Percentiles rank a stretch among this genome's conserved stretches.
phyloP scores from a whole-genome alignment of 2,797 vertebrate genomes.

The Sebastes itinus region DNA sequence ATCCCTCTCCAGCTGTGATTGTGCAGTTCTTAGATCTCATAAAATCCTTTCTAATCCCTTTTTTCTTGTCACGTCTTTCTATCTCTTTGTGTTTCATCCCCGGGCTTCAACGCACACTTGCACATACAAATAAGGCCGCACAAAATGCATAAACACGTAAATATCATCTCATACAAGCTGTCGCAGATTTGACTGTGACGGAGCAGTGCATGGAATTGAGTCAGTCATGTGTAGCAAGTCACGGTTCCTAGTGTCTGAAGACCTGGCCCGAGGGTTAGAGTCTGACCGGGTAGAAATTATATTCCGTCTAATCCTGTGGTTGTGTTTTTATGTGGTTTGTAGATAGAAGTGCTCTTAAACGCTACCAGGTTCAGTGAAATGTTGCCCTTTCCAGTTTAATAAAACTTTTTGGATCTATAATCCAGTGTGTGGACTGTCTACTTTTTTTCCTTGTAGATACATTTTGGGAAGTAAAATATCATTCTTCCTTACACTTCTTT shows the following conservation, averaged over 20 bases:
- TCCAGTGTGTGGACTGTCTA: too few species aligned
- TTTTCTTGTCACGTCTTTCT: not conserved
- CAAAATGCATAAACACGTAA: not conserved
- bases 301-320: not conserved
- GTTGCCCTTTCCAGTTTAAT: not conserved
- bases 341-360: not conserved
- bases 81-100: not conserved
- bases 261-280: not conserved
- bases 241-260: not conserved
- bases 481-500: not conserved
- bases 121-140: not conserved
- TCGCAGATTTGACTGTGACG: not conserved
- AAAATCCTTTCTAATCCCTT: slow-evolving; percentile 11
- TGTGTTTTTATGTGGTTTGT: not conserved
- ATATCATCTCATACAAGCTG: not conserved
- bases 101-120: not conserved
- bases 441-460: not conserved
- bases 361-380: not conserved
- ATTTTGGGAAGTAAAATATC: accelerated
- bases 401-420: not conserved
- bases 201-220: not conserved
- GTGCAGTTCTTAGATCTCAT: not conserved
- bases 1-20: slow-evolving; percentile 25
- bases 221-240: not conserved
- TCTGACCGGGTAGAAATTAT: not conserved